These are phyloP conservation scores for Ferrisia virgata DNA, from an alignment of 2,888 invertebrate species.

Conservation along the genomic window DNA sequence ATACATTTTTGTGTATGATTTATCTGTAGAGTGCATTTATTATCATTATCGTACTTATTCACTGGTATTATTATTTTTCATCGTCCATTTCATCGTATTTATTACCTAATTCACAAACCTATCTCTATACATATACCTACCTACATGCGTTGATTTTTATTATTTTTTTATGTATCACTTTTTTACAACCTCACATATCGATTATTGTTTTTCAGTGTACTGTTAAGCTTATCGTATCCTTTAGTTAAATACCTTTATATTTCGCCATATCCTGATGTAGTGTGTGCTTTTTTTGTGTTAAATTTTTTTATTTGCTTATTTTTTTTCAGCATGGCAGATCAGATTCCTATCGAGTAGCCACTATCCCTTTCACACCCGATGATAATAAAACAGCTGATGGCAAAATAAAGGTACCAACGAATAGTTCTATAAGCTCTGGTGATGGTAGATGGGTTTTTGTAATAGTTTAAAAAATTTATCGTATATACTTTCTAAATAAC, in stretches of 20 bases:
- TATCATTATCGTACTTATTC: background rate
- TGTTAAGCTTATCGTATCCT: background rate
- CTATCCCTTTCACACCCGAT: conserved; percentile 85
- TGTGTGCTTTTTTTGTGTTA: background rate
- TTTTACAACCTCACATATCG: background rate
- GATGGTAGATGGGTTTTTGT: background rate
- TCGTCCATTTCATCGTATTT: background rate
- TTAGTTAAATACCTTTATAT: background rate
- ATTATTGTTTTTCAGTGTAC: background rate
- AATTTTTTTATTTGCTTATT: conserved; percentile 36
- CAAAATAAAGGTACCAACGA: conserved; percentile 82
- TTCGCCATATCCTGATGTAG: background rate
- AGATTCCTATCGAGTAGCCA: conserved; percentile 97
- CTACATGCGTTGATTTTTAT: background rate
- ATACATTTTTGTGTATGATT: background rate
- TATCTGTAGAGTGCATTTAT: background rate
- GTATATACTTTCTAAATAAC: too few relatives aligned
- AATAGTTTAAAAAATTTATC: background rate
- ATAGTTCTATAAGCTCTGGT: background rate
- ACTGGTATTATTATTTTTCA: background rate
- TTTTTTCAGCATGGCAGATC: conserved; percentile 80
- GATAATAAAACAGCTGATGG: conserved; percentile 95
- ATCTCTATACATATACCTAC: too few relatives aligned
- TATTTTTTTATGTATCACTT: background rate
- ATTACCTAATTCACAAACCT: too few relatives aligned